phyloP scores from a whole-genome alignment of 1,140 invertebrate species.

The Cyrtorhinus lividipennis region DNA sequence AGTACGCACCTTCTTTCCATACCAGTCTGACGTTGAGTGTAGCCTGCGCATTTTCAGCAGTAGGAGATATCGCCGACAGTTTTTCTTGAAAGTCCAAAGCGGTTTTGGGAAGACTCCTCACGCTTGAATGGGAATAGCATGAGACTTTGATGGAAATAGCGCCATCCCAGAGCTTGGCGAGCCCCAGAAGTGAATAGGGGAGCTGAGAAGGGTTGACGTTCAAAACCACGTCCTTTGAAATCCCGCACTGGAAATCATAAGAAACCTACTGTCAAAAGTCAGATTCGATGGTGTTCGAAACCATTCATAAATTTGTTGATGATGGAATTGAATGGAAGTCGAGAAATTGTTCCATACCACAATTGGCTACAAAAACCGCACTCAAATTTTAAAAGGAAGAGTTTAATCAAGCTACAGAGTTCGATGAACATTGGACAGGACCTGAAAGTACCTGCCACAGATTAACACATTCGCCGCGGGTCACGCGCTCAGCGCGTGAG shows the following conservation, averaged over 20 bases:
- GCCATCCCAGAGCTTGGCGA: conserved; percentile 38
- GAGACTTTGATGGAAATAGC: conserved; percentile 35
- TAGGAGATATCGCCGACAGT: conserved; percentile 20
- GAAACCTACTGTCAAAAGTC: too few species aligned
- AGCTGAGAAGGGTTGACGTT: conserved; percentile 44
- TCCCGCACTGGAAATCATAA: conserved; percentile 19
- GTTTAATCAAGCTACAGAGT: too few species aligned
- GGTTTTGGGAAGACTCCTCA: conserved; percentile 31
- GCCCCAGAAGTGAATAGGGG: conserved; percentile 48
- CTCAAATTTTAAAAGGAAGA: too few species aligned
- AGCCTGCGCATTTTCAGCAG: conserved; percentile 24
- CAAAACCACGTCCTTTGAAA: conserved; percentile 44
- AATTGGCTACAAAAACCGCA: too few species aligned
- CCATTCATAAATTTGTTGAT: too few species aligned
- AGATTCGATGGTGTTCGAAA: background rate
- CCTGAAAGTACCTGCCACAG: too few species aligned
- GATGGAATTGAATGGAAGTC: too few species aligned
- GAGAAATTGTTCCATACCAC: too few species aligned
- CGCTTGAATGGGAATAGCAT: conserved; percentile 47
- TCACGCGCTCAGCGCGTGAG: too few species aligned
- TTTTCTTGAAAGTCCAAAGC: conserved; percentile 20
- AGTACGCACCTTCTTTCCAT: conserved; percentile 61
- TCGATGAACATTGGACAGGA: too few species aligned
- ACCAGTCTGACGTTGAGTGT: conserved; percentile 48
- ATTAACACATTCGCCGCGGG: too few species aligned